phyloP scores from a whole-genome alignment of 2,888 invertebrate genomes.

The Conus canariensis region DNA sequence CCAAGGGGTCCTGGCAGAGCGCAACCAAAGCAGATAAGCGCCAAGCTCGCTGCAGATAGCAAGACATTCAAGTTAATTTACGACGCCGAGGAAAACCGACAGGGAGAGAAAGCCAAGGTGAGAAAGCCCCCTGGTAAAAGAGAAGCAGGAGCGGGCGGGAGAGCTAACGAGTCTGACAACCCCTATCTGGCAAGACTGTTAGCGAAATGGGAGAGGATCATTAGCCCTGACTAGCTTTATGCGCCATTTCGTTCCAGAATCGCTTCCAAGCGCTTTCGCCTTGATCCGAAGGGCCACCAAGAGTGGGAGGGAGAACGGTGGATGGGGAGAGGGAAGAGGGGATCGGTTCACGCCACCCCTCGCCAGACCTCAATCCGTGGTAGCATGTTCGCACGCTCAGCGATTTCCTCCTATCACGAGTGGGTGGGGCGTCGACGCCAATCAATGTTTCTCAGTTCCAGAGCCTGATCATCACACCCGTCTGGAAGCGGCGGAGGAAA shows the following conservation, averaged over 20 bases:
- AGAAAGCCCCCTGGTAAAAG: neutral
- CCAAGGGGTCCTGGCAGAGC: neutral
- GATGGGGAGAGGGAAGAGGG: neutral
- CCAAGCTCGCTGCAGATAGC: constrained; percentile 3
- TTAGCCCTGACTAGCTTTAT: constrained; percentile 43
- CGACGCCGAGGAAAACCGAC: neutral
- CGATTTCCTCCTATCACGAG: neutral
- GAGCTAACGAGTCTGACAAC: constrained; percentile 36
- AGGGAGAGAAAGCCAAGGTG: neutral
- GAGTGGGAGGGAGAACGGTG: neutral
- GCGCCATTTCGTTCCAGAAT: constrained; percentile 38
- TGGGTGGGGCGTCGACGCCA: constrained; percentile 2
- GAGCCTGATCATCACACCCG: neutral
- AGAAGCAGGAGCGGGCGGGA: neutral
- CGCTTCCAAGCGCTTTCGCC: constrained; percentile 25
- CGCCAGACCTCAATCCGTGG: neutral
- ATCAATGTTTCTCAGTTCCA: constrained; percentile 24
- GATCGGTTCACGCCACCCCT: neutral
- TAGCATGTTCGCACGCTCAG: neutral
- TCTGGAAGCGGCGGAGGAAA: neutral
- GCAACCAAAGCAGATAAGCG: constrained; percentile 30
- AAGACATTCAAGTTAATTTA: constrained; percentile 22
- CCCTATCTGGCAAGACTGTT: constrained; percentile 38
- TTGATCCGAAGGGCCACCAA: neutral
- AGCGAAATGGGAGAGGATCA: constrained; percentile 42